Evolutionary conservation across 1,140 invertebrate genomes (phyloP).

Genomic region (Drosophila aff.): DNA sequence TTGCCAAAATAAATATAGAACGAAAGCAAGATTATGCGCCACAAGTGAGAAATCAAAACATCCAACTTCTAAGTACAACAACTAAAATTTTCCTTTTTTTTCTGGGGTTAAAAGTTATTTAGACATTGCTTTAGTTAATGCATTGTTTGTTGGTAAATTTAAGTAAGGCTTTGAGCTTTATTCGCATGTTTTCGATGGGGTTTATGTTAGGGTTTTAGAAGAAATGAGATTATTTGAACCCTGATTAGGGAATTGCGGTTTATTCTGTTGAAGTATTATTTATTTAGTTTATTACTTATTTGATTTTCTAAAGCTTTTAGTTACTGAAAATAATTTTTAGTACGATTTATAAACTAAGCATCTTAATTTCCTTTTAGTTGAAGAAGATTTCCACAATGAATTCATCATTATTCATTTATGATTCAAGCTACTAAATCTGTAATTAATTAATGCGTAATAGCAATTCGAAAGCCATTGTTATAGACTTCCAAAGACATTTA

Average conservation of each 20-base stretch:
- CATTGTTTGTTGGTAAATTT: slow-evolving; percentile 46
- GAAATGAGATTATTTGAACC: background rate
- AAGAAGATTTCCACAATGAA: background rate
- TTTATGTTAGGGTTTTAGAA: background rate
- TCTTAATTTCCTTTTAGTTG: background rate
- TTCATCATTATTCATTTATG: background rate
- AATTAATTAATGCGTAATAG: background rate
- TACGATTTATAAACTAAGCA: background rate
- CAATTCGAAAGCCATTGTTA: background rate
- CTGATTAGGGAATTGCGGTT: background rate
- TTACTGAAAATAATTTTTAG: background rate
- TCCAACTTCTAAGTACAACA: slow-evolving; percentile 29
- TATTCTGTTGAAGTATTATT: background rate
- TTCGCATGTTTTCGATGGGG: slow-evolving; percentile 1
- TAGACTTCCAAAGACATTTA: slow-evolving; percentile 9
- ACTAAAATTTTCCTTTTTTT: background rate
- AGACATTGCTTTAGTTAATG: slow-evolving; percentile 3
- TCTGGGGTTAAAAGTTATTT: background rate
- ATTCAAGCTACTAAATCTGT: slow-evolving; percentile 1
- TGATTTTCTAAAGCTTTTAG: background rate
- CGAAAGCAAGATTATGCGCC: slow-evolving; percentile 20
- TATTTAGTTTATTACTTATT: background rate
- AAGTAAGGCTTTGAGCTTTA: background rate
- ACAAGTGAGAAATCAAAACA: slow-evolving; percentile 36
- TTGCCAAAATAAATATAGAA: slow-evolving; percentile 24